Base-by-base conservation (phyloP, 2,888 invertebrate genomes). In the Onthophagus sagittarius region DNA sequence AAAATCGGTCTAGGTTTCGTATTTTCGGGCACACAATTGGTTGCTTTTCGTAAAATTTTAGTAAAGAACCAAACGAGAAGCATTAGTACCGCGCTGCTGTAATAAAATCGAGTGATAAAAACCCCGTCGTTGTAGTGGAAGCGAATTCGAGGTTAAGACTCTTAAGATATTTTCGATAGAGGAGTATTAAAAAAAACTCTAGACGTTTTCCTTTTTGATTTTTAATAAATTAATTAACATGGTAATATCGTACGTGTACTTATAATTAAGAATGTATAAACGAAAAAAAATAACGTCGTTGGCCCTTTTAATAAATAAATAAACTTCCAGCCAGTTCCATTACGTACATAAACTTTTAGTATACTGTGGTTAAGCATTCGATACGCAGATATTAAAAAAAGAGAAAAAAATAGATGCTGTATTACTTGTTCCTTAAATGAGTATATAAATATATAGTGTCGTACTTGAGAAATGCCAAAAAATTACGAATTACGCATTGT, bases 361-460 rank as follows among this genome's bases (percentile, higher is more conserved):
- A 67, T 67, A 23, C 13, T 31, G 31, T 67, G 67, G 67, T 67
- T 11, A 64, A 23, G 23, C 13, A 64, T 64, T 15, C 13, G 67
- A 67, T 67, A 67, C 67, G 67, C 67, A 67, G 67, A 11, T 53
- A 53, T 53, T 53, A 53, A 53, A 53, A 53, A 53, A 53, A 23
- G 23, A 23, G 23, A 11, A 53, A 53, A 67, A 67, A n/a, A 67
- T 67, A 67, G 67, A 67, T 15, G 67, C 67, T 67, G 67, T 67
- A 32, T 67, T 67, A 67, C 67, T 67, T 67, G 67, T 67, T 67
- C 67, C 67, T 67, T 64, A 64, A 64, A 64, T 15, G 64, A 64
- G 23, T 15, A 64, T 32, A 23, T 67, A 31, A 31, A 67, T 67
- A 53, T 15, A 23, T 67, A 67, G 67, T 67, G 31, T 67, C 32